These are phyloP conservation scores for Oryzaephilus surinamensis DNA, from an alignment of 1,140 invertebrate genomes.

Conservation along the genomic window DNA sequence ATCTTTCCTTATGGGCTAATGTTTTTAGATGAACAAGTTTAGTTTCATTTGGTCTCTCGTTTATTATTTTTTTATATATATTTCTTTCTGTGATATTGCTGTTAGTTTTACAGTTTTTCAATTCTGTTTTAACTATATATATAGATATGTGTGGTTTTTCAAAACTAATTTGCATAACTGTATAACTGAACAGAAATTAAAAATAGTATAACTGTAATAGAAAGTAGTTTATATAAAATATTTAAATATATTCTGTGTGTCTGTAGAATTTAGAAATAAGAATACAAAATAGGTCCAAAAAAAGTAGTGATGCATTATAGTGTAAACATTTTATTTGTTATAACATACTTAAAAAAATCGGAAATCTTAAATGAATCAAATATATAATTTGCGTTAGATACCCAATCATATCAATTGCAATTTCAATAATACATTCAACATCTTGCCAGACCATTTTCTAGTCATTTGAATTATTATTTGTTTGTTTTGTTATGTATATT, in stretches of 20 bases:
- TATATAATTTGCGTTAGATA: no score
- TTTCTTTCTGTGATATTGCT: constrained; percentile 30
- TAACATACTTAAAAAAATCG: no score
- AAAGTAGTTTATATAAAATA: constrained; percentile 24
- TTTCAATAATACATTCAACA: no score
- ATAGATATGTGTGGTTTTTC: no score
- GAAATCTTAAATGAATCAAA: no score
- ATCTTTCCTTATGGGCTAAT: no score
- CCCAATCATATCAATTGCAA: no score
- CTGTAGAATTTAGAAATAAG: constrained; percentile 16
- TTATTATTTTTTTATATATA: constrained; percentile 19
- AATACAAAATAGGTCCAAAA: constrained; percentile 18
- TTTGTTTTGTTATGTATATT: no score
- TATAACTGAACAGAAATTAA: constrained; percentile 17
- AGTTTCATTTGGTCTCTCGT: constrained; percentile 10
- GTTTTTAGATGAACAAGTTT: no score
- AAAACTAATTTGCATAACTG: constrained; percentile 19
- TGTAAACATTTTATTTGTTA: constrained; percentile 13
- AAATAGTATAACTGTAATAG: constrained; percentile 23
- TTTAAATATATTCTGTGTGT: constrained; percentile 27
- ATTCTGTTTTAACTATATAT: constrained; percentile 4
- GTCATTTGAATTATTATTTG: no score
- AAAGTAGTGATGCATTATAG: constrained; percentile 10
- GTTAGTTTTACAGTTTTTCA: constrained; percentile 21
- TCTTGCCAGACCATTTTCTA: no score